Evolutionary conservation across 2,113 vertebrate genomes (phyloP).

Genomic region (Carettochelys insculpta): DNA sequence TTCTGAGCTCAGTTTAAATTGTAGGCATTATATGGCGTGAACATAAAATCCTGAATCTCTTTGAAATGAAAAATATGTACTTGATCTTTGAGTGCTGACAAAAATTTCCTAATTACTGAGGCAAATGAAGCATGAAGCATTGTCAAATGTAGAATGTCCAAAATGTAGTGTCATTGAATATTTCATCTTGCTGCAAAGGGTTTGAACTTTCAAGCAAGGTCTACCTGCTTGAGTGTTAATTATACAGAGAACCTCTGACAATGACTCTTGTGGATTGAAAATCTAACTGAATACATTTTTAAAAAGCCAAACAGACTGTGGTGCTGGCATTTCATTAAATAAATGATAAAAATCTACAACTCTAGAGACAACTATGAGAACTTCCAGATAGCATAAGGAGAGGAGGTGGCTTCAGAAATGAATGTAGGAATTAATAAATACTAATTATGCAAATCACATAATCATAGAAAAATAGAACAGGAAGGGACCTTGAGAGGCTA

Average conservation of each 20-base stretch:
- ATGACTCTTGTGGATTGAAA: background rate
- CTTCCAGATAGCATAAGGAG: background rate
- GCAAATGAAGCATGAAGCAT: slow-evolving; percentile 59
- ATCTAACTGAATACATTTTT: background rate
- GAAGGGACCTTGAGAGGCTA: no score
- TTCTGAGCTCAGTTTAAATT: slow-evolving; percentile 28
- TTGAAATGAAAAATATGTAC: slow-evolving; percentile 29
- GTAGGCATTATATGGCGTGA: background rate
- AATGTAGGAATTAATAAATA: background rate
- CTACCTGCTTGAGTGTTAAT: slow-evolving; percentile 12
- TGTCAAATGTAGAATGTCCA: slow-evolving; percentile 29
- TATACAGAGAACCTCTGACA: background rate
- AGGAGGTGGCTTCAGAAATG: background rate
- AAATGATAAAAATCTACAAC: background rate
- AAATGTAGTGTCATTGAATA: slow-evolving; percentile 26
- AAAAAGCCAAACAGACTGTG: background rate
- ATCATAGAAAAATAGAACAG: no score
- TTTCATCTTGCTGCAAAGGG: slow-evolving; percentile 36
- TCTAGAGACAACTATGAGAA: background rate
- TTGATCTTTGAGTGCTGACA: slow-evolving; percentile 43
- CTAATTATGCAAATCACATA: background rate
- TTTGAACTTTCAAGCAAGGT: slow-evolving; percentile 31
- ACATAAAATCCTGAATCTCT: slow-evolving; percentile 7
- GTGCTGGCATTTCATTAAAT: background rate
- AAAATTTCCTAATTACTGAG: slow-evolving; percentile 59